Base-by-base conservation (phyloP, 1,140 invertebrate species). In the Andrena cerasifolii region DNA sequence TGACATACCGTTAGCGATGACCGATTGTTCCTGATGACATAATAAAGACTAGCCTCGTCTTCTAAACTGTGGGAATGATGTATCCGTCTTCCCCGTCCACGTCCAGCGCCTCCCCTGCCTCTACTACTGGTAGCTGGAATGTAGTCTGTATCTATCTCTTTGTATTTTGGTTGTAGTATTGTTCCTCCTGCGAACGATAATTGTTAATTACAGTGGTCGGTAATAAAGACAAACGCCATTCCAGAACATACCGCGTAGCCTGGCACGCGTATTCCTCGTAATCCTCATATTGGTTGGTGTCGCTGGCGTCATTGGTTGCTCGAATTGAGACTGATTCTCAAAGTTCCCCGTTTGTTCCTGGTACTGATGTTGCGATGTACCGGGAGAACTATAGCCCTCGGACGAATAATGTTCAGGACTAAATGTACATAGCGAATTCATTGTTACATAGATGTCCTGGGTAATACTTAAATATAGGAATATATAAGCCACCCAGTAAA, bases 41-140 rank as follows among this genome's bases (percentile, higher is more conserved):
- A 96, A 90, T 98, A 98, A 8, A 98, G 94, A 87, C 96, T 96
- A 87, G 95, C 95, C 86, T 98, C 97, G 92, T 98, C 97, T 82
- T 95, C 95, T 14, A 94, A 87, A 47, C 90, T 90, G 59, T 94
- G 94, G 0, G 93, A 90, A 26, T 92, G 92, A 63, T 93, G 90
- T 0, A 90, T 89, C 3, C 92, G 88, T 59, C 90, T 93, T 28
- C 82, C 92, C 43, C 93, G 93, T 62, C 93, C 93, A 79, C 93
- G 90, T 54, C 90, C 85, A 62, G 86, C 87, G 51, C 89, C 86
- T 2, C 90, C 90, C 79, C 85, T 79, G 14, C 87, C 86, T 81
- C 86, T 80, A 26, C 7, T 85, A 21, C 61, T 67, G 7, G 78
- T 73, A 40, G 85, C 58, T 77, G 91, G 90, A 75, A 88, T 87